Evolutionary conservation across 1,140 invertebrate species (phyloP), one percentile per base, ranked within the genome.

Genomic region (Lethrus apterus): DNA sequence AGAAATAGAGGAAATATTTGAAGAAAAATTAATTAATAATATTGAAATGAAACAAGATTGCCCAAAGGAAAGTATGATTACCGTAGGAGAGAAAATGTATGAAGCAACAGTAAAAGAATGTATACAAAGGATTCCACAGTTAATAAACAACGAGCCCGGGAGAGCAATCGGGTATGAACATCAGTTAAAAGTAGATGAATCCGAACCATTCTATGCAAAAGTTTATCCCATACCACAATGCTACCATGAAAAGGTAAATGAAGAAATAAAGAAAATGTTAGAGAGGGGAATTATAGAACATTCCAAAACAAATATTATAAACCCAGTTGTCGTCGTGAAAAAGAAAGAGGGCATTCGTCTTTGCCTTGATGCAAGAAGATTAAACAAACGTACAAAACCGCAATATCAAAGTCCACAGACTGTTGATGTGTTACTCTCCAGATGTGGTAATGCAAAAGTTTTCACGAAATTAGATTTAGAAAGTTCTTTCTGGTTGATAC

Each of bases 401-500:
- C 14, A 18, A 30, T 35, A 19, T 10, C 14, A 42, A 33, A 4
- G 29, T 2, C 35, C 30, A 32, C 18, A 18, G 26, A 48, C 31
- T 32, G 19, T 33, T 14, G 38, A 33, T 15, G 10, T 41, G 2
- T 41, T 26, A 26, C 21, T 41, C 1, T n/a, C 38, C 2, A 41
- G 23, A 41, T 41, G 38, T 11, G 14, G 0, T 2, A 18, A 13
- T 11, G 13, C 9, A n/a, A 56, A 51, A 36, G 31, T 52, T 17
- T 66, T 66, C 47, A 53, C 54, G 2, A 59, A 54, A 31, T 36
- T 68, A 15, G 65, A 67, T 41, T 55, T 56, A 1, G 50, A 59
- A 26, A 33, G 51, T 10, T 66, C 63, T 10, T 69, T 65, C 50
- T 63, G 62, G 50, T 55, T 65, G 36, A 51, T 70, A 2, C 47